Conservation (phyloP, 2,888 invertebrate species). For the Helicoverpa assulta region DNA sequence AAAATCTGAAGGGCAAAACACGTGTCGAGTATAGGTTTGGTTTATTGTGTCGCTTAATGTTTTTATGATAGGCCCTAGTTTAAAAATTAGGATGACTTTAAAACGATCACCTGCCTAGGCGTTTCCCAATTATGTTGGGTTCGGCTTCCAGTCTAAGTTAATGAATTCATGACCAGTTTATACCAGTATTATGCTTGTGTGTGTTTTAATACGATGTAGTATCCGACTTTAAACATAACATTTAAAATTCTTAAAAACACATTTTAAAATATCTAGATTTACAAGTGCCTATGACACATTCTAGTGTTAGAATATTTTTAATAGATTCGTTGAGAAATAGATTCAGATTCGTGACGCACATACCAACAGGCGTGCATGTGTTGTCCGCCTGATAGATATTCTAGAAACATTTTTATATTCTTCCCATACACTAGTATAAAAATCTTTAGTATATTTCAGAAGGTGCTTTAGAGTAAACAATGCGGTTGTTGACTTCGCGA, state of each 20-base stretch:
- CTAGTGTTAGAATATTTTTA: constrained; percentile 38
- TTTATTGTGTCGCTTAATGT: too few species aligned
- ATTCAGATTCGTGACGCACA: constrained; percentile 48
- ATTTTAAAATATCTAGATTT: constrained; percentile 21
- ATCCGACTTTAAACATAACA: too few species aligned
- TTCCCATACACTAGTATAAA: background rate
- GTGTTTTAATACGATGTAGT: too few species aligned
- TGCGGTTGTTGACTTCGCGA: background rate
- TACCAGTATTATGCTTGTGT: too few species aligned
- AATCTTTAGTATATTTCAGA: background rate
- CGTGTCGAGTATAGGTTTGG: too few species aligned
- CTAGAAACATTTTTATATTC: constrained; percentile 4
- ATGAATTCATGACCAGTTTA: too few species aligned
- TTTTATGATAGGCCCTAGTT: too few species aligned
- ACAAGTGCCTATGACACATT: constrained; percentile 18
- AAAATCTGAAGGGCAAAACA: too few species aligned
- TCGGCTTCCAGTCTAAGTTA: too few species aligned
- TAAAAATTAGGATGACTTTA: too few species aligned
- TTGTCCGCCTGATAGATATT: constrained; percentile 11
- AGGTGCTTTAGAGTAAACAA: background rate
- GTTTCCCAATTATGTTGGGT: too few species aligned
- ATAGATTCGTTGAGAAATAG: constrained; percentile 17
- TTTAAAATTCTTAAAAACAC: constrained; percentile 8
- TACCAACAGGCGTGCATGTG: constrained; percentile 21
- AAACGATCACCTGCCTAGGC: too few species aligned